These are phyloP conservation scores for Peucedramus taeniatus DNA, from an alignment of 2,113 vertebrate genomes.

Conservation along the genomic window DNA sequence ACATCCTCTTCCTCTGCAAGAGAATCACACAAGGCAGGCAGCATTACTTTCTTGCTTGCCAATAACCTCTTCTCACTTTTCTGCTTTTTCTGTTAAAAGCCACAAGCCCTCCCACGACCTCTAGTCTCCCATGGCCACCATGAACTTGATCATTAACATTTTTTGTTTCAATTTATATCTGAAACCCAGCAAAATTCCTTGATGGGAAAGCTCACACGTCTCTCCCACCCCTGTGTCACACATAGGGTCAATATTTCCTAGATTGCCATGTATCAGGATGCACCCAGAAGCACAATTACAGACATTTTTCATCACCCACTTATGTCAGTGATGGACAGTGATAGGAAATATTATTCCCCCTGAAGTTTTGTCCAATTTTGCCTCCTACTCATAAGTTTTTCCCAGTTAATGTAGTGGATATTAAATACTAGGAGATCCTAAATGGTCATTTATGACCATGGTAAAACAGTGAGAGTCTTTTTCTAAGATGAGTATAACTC, in stretches of 20 bases:
- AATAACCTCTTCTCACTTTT: not conserved
- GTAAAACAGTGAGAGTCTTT: not conserved
- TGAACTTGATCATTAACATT: not conserved
- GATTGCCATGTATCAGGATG: accelerated
- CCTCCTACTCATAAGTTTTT: not conserved
- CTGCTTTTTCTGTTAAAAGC: not conserved
- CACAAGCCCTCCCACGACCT: not conserved
- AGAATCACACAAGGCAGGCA: not conserved
- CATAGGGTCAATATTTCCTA: not conserved
- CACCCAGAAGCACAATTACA: not conserved
- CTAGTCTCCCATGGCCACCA: not conserved
- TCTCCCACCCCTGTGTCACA: not conserved
- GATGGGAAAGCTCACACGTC: not conserved
- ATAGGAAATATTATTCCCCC: not conserved
- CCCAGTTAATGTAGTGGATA: not conserved
- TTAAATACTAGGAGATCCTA: not conserved
- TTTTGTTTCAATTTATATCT: not conserved
- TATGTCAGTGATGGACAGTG: not conserved
- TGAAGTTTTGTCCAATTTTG: not conserved
- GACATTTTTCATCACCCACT: not conserved
- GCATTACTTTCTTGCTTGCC: not conserved
- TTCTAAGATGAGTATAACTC: not conserved
- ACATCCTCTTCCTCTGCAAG: not conserved
- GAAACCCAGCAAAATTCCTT: not conserved
- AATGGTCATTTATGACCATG: not conserved